Evolutionary conservation across 2,888 invertebrate genomes (phyloP), one percentile per base, ranked within the genome.

Genomic region (Phrixothrix hirtus): DNA sequence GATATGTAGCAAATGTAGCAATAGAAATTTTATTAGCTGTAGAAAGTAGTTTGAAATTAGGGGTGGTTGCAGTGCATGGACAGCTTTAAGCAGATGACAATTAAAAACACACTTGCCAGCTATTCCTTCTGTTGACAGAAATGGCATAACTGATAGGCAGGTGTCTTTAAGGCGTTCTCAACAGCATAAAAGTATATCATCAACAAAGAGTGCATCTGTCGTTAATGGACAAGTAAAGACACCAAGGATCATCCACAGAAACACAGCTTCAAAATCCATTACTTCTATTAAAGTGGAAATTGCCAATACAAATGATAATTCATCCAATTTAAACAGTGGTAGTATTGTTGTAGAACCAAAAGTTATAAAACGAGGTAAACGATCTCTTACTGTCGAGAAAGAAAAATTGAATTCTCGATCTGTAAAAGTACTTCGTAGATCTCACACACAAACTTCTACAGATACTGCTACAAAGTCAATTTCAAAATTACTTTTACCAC

Each of bases 91-190:
- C 56, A 63, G 61, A 60, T 61, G 61, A 63, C 57, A 60, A 51
- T 63, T 62, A 62, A 65, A 62, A 62, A 52, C 52, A 54, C 51
- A 56, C 51, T 64, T 61, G 59, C 59, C 58, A 60, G 62, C 60
- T 59, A 61, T 62, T 60, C 54, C 57, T 69, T 70, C 63, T 71
- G 68, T 73, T 67, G 61, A 70, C 73, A 74, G 74, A 73, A 68
- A 64, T 58, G 63, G 70, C 43, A 48, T 63, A 48, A 68, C 65
- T 56, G 69, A 68, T 59, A 56, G 55, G 61, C 51, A 52, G 53
- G 38, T 55, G 41, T 55, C 47, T 37, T 44, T 59, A 51, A 56
- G 69, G 12, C 64, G 71, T 32, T 54, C 60, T 37, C 69, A 65
- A 57, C 66, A 66, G 39, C 64, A 70, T 36, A 68, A 69, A 58